Evolutionary conservation across 2,113 vertebrate species (phyloP), one percentile per base, ranked within the genome.

Genomic region (Callionymus lyra): DNA sequence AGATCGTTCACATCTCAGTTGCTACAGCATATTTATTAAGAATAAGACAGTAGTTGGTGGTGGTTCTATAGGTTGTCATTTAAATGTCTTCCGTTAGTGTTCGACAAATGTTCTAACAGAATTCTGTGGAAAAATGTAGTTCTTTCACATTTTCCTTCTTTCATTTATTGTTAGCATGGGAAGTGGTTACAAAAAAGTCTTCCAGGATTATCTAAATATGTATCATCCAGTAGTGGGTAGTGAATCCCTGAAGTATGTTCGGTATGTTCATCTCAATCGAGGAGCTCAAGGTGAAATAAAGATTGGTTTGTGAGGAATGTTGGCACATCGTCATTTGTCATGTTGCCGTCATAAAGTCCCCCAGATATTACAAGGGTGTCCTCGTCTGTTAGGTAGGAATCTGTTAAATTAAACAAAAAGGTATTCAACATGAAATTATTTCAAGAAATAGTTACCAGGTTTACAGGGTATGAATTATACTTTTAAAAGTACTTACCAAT

Each of bases 361-460:
- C 83, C 77, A 50, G 87, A 84, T 68, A 86, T 80, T 1, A 81
- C 53, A 1, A 87, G 71, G 1, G 77, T 84, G 60, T 85, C 83
- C 12, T 82, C 71, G 34, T 76, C 65, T 34, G 62, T 43, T 15
- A 33, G 41, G 34, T 78, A 83, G n/a, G 49, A 54, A 62, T 76
- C 68, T 73, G 54, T 73, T 75, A 55, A 51, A 48, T 50, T 49
- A 52, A 51, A 45, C 0, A 15, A 56, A 44, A 9, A 36, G n/a
- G 6, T 21, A 19, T 63, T 37, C 47, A 47, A 34, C n/a, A n/a
- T n/a, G n/a, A n/a, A n/a, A n/a, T n/a, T n/a, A n/a, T n/a, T n/a
- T n/a, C n/a, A n/a, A n/a, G n/a, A n/a, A n/a, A n/a, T 27, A 27
- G 21, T 27, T 27, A 5, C 4, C 21, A 27, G 21, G 8, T 5